Percentiles rank a stretch among this genome's conserved stretches.
phyloP scores from a whole-genome alignment of 2,113 vertebrate species.

The Struthio camelus region DNA sequence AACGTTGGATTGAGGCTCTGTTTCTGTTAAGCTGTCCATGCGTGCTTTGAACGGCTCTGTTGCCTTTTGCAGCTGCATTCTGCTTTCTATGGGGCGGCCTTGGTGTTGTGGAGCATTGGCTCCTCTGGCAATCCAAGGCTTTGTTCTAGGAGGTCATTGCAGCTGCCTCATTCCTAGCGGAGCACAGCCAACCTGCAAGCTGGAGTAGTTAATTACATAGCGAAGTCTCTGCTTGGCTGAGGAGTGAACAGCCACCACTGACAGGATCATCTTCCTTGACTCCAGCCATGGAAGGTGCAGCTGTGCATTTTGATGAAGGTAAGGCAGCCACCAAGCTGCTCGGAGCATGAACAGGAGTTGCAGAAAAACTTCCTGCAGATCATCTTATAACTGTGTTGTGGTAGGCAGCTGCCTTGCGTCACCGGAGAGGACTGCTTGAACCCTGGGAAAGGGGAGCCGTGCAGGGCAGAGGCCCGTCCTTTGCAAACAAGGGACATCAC shows the following conservation, averaged over 20 bases:
- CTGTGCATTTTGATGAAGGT: conserved; percentile 45
- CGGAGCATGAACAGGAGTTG: not conserved
- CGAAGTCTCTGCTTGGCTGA: not conserved
- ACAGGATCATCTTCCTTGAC: conserved; percentile 19
- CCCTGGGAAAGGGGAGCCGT: not conserved
- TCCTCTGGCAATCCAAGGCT: not conserved
- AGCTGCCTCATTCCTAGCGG: not conserved
- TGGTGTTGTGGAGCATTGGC: not conserved
- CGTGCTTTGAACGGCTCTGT: conserved; percentile 50
- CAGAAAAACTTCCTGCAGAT: not conserved
- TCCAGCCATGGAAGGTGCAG: not conserved
- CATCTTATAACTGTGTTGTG: not conserved
- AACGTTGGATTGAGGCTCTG: conserved; percentile 56
- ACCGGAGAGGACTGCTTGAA: not conserved
- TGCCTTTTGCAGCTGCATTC: not conserved
- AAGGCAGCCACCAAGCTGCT: not conserved
- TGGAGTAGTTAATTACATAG: not conserved
- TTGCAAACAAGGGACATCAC: accelerated
- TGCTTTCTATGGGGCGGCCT: not conserved
- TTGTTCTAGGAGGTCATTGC: not conserved
- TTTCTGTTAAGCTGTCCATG: conserved; percentile 52
- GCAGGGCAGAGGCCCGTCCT: accelerated
- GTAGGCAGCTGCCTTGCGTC: not conserved
- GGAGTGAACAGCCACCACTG: not conserved
- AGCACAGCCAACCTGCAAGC: not conserved